These are phyloP conservation scores for Cryptocheilus praepositus DNA, from an alignment of 2,888 invertebrate species.

Conservation along the genomic window DNA sequence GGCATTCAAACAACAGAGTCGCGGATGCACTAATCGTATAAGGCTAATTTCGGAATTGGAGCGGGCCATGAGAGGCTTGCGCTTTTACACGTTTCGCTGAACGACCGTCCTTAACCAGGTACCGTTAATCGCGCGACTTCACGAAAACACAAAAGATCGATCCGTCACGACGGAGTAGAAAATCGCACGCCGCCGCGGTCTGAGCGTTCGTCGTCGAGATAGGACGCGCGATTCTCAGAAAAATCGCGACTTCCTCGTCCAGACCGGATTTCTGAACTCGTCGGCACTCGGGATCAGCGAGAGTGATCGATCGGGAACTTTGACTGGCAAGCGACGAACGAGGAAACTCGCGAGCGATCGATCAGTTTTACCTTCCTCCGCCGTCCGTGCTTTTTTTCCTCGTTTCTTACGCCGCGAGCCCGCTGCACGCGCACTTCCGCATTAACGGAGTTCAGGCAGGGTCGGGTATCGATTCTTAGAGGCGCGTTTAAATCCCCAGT, in stretches of 20 bases:
- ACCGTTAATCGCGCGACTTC: too few species aligned
- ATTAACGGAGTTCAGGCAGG: conserved; percentile 22
- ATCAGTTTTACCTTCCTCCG: conserved; percentile 23
- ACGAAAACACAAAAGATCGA: conserved; percentile 25
- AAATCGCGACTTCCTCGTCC: conserved; percentile 9
- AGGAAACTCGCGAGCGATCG: conserved; percentile 32
- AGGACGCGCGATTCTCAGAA: too few species aligned
- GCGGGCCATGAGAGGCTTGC: background rate
- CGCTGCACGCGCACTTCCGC: conserved; percentile 24
- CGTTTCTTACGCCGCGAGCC: background rate
- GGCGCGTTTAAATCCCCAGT: background rate
- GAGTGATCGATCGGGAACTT: conserved; percentile 40
- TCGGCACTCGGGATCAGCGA: conserved; percentile 37
- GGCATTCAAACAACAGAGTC: too few species aligned
- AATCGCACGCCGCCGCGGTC: background rate
- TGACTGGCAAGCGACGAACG: background rate
- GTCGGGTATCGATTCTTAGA: conserved; percentile 7
- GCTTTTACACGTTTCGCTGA: conserved; percentile 1
- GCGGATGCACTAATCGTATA: too few species aligned
- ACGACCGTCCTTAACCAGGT: background rate
- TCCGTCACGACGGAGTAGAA: conserved; percentile 1
- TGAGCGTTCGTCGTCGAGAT: conserved; percentile 3
- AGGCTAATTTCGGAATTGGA: too few species aligned
- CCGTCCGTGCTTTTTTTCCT: conserved; percentile 22
- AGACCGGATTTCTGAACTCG: background rate